These are phyloP conservation scores for Corapipo altera DNA, from an alignment of 2,113 vertebrate genomes.

Conservation along the genomic window DNA sequence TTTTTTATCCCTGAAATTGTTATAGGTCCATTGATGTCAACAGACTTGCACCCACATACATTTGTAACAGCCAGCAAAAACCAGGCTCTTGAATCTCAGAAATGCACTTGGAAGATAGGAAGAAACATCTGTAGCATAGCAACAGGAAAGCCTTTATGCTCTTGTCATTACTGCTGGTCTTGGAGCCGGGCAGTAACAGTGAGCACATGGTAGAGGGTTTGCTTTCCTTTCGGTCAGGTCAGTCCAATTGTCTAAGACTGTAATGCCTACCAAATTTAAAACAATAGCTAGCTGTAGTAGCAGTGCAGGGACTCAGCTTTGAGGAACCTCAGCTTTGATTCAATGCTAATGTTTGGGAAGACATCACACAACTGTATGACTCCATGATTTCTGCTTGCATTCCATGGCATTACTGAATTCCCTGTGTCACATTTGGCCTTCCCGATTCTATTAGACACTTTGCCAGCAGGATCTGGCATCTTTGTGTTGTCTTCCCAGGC, in stretches of 20 bases:
- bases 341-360: neutral
- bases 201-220: neutral
- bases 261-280: neutral
- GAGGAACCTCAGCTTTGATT: neutral
- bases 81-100: neutral
- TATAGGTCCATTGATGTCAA: neutral
- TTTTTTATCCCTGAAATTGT: neutral
- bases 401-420: neutral
- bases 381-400: neutral
- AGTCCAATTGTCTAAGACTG: neutral
- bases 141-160: neutral
- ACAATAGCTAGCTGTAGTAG: neutral
- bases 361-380: neutral
- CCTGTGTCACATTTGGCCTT: neutral
- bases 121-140: constrained; percentile 2
- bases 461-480: neutral
- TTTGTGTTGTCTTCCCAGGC: neutral
- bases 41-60: neutral
- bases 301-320: neutral
- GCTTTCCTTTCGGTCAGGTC: neutral
- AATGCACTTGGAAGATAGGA: neutral
- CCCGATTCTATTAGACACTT: neutral
- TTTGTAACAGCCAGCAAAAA: neutral
- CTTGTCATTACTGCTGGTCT: neutral
- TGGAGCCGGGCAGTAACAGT: neutral